Conservation (phyloP, 2,797 vertebrate species). For the Pipistrellus pygmaeus region DNA sequence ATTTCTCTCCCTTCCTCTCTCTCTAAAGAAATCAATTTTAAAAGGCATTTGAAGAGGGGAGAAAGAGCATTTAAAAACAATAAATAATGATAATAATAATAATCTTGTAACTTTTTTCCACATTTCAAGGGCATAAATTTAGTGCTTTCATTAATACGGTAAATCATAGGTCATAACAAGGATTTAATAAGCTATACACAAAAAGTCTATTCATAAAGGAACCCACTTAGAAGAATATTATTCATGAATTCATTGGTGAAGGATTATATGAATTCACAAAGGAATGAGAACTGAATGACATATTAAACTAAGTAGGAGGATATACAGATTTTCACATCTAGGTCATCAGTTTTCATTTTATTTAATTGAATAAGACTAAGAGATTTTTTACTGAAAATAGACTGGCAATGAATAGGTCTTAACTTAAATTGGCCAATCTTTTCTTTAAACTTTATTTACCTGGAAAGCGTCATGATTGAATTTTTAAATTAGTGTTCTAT, state of each 20-base stretch:
- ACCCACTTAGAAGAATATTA: slow-evolving; percentile 57
- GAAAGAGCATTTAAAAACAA: background rate
- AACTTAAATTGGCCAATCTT: background rate
- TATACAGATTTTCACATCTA: slow-evolving; percentile 22
- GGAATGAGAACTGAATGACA: slow-evolving; percentile 66
- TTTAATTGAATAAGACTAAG: background rate
- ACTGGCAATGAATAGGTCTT: background rate
- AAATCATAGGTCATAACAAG: slow-evolving; percentile 69
- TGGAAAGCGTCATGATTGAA: background rate
- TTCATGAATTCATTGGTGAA: slow-evolving; percentile 68
- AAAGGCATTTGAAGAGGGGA: background rate
- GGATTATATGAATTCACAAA: slow-evolving; percentile 68
- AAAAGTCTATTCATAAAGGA: slow-evolving; percentile 66
- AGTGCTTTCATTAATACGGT: slow-evolving; percentile 65
- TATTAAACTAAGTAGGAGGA: slow-evolving; percentile 55
- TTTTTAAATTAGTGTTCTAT: background rate
- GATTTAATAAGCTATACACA: slow-evolving; percentile 69
- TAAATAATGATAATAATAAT: background rate
- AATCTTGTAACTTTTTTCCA: slow-evolving; percentile 28
- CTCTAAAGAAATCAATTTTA: background rate
- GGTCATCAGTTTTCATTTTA: slow-evolving; percentile 68
- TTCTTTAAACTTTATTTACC: slow-evolving; percentile 42
- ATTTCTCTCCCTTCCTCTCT: background rate
- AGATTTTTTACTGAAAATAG: slow-evolving; percentile 19
- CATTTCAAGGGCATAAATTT: slow-evolving; percentile 56